Base-by-base conservation (phyloP, 2,888 invertebrate genomes). In the Reticulitermes lucifugus region DNA sequence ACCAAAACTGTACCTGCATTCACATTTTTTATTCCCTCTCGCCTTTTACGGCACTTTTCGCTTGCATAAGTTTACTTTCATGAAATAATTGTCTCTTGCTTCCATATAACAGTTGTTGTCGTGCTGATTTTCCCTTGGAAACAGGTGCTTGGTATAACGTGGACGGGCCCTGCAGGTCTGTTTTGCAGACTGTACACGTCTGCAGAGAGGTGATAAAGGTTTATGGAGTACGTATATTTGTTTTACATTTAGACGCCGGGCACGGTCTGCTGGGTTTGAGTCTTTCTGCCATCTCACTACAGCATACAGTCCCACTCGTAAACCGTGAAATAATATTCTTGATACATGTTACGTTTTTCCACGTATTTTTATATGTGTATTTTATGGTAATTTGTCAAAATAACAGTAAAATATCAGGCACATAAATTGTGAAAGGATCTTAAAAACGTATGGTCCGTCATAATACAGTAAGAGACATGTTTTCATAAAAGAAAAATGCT, bases 141-240 rank as follows among this genome's bases (percentile, higher is more conserved):
- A 2, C 14, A 6, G 14, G 4, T 51, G 14, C 51, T 12, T 14
- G 18, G 5, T 18, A 55, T 18, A 18, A 55, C 4, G 55, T 55
- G 55, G 18, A 55, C 55, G 4, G 18, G 55, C 2, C 35, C 18
- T 18, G 55, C 55, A 55, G 18, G 46, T n/a, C 60, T 60, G 60
- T 60, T 60, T 60, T 60, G 25, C 25, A 7, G 25, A 41, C 73
- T 73, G 73, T 29, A 35, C 29, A 21, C 41, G 73, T 29, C 73
- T 73, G 73, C 73, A 73, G 29, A 41, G 73, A 29, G 41, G 73
- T 41, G 73, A 73, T 73, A 73, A 73, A 73, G 73, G 35, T 73
- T 73, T 73, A 73, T 73, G 41, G 73, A 41, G 41, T 35, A 18
- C 14, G 35, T 41, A 35, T 73, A 73, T 73, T 73, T 73, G 73